Base-by-base conservation (phyloP, 2,113 vertebrate species). In the Callaeas wilsoni region DNA sequence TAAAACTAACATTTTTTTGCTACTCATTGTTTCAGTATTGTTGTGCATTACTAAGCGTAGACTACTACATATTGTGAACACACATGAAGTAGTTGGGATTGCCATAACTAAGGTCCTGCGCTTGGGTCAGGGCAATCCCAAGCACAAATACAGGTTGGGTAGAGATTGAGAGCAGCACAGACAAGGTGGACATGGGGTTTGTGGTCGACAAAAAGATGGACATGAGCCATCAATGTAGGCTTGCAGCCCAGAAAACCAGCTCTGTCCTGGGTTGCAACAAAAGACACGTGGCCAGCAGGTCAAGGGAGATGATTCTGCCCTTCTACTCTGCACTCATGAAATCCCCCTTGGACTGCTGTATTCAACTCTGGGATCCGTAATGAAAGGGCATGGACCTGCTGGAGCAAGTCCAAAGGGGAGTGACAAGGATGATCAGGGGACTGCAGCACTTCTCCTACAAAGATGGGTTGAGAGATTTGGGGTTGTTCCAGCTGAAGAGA, bases 131-230 rank as follows among this genome's bases (percentile, higher is more conserved):
- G 10, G 50, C 42, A 65, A 33, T 50, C 26, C 10, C 50, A 57
- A 65, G 14, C 26, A 50, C 14, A 37, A 37, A 37, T 39, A 46
- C 3, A 23, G 21, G 6, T 10, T 35, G 27, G 35, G 32, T 12
- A 49, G 35, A 57, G 25, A 57, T 9, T 3, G 10, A 42, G 15
- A 88, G 7, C 32, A 80, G 32, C 6, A 8, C 37, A 42, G 32
- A 32, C 0, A 0, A 65, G 35, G 10, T 16, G 42, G 5, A 37
- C 3, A 1, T 33, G 21, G 14, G 3, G 10, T 42, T 80, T 57
- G 9, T 37, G 21, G 32, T 42, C 8, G 22, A 46, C 0, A 0
- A 39, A 52, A 74, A 59, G 6, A 7, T 52, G 39, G 10, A 46
- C 19, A 46, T 9, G 19, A n/a, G 3, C 27, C 14, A 5, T 14